A percentile compares a stretch with the other conserved stretches of the same genome.
These are phyloP conservation scores for Bovichtus variegatus DNA, from an alignment of 2,797 vertebrate species.

Conservation along the genomic window DNA sequence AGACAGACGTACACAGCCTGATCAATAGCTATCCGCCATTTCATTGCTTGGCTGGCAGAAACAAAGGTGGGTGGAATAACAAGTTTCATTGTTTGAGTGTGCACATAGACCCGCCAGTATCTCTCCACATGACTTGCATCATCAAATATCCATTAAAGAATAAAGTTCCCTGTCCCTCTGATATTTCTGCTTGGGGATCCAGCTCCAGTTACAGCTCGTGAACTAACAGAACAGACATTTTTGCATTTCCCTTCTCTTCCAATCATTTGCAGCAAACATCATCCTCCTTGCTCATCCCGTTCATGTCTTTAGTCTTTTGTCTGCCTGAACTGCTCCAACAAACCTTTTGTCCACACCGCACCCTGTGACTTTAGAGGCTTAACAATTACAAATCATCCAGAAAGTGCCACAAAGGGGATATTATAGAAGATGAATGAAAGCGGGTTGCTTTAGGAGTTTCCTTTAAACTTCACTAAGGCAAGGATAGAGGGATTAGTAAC, in stretches of 20 bases:
- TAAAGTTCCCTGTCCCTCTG: conserved; percentile 21
- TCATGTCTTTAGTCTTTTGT: conserved; percentile 57
- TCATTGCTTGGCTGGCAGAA: conserved; percentile 29
- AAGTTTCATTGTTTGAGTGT: conserved; percentile 40
- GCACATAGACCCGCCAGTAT: not conserved
- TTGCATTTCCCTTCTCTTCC: conserved; percentile 20
- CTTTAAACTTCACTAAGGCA: conserved; percentile 51
- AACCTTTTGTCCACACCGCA: conserved; percentile 43
- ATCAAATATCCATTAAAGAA: conserved; percentile 36
- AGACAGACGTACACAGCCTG: conserved; percentile 11
- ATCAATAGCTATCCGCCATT: conserved; percentile 28
- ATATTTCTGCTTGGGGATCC: conserved; percentile 26
- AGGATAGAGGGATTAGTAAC: conserved; percentile 59
- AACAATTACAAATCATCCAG: conserved; percentile 64
- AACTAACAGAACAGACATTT: conserved; percentile 31
- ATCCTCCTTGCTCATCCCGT: conserved; percentile 25
- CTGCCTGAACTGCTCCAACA: conserved; percentile 36
- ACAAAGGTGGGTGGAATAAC: conserved; percentile 37
- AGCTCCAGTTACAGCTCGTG: conserved; percentile 17
- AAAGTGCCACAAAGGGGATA: conserved; percentile 55
- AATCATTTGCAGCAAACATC: conserved; percentile 38
- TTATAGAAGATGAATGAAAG: conserved; percentile 61
- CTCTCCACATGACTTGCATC: conserved; percentile 32
- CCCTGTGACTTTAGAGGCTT: conserved; percentile 48
- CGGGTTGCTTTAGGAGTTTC: conserved; percentile 30